Percentiles rank a stretch among this genome's conserved stretches.
phyloP scores from a whole-genome alignment of 1,140 invertebrate species.

The Bicyclus anynana region DNA sequence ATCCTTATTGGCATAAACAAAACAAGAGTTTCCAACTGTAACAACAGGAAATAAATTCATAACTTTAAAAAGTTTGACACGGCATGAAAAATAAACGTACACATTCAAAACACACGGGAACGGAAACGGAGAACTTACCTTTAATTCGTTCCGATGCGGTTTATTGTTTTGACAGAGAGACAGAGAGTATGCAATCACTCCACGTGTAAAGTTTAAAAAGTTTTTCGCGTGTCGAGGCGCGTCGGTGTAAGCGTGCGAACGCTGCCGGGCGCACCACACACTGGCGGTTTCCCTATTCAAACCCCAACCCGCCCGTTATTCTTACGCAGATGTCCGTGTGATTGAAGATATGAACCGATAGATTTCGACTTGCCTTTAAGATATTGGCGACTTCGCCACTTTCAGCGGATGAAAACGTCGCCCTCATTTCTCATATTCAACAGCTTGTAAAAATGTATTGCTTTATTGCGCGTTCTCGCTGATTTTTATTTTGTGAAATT shows the following conservation, averaged over 20 bases:
- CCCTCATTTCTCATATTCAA: conserved; percentile 20
- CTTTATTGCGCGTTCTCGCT: background rate
- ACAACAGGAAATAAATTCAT: conserved; percentile 15
- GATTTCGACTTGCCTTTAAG: conserved; percentile 22
- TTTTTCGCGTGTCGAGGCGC: conserved; percentile 42
- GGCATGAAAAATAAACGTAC: conserved; percentile 18
- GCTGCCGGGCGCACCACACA: conserved; percentile 50
- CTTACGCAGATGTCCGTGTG: conserved; percentile 69
- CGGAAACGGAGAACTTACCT: conserved; percentile 14
- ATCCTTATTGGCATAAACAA: background rate
- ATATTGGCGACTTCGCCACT: conserved; percentile 21
- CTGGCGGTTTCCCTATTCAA: conserved; percentile 64
- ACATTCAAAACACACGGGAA: background rate
- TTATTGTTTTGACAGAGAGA: background rate
- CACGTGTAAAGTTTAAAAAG: conserved; percentile 25
- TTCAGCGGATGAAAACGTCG: conserved; percentile 19
- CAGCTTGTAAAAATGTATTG: conserved; percentile 21
- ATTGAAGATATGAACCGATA: conserved; percentile 35
- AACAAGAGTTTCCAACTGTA: background rate
- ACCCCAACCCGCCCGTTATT: conserved; percentile 61
- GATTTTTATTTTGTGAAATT: conserved; percentile 48
- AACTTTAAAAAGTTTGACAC: conserved; percentile 18
- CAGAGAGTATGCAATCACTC: background rate
- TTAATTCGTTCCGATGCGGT: too few relatives aligned
- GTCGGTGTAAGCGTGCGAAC: conserved; percentile 41